A percentile compares a stretch with the other conserved stretches of the same genome.
Conservation (phyloP, 1,140 invertebrate species). For the Ruditapes philippinarum region DNA sequence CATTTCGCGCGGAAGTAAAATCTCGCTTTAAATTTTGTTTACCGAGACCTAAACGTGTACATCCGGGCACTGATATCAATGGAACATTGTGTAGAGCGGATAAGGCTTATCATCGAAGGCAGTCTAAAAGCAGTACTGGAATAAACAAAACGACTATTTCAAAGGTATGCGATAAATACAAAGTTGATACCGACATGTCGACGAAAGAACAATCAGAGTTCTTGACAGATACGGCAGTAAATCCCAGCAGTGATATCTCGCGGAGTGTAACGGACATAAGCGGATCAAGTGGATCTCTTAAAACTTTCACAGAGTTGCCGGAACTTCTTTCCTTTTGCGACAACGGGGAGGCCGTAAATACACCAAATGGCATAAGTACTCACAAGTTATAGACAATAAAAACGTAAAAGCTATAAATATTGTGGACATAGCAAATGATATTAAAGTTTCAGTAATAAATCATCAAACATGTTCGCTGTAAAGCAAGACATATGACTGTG, state of each 20-base stretch:
- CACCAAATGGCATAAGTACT: neutral
- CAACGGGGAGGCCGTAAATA: neutral
- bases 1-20: conserved; percentile 75
- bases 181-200: neutral
- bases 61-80: conserved; percentile 65
- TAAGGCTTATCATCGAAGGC: conserved; percentile 12
- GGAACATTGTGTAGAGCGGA: conserved; percentile 46
- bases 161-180: conserved; percentile 1
- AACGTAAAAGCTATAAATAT: no score
- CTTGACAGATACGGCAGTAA: conserved; percentile 7
- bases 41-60: conserved; percentile 42
- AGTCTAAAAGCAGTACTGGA: conserved; percentile 24
- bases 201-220: conserved; percentile 49
- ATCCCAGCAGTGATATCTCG: conserved; percentile 1
- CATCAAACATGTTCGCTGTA: no score
- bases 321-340: neutral
- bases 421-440: no score
- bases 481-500: no score
- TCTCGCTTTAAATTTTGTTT: conserved; percentile 62
- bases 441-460: no score
- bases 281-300: neutral
- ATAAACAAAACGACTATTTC: neutral
- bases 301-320: conserved; percentile 41
- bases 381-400: neutral
- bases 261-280: neutral